Conservation (phyloP, 2,113 vertebrate genomes). For the Albula goreensis region DNA sequence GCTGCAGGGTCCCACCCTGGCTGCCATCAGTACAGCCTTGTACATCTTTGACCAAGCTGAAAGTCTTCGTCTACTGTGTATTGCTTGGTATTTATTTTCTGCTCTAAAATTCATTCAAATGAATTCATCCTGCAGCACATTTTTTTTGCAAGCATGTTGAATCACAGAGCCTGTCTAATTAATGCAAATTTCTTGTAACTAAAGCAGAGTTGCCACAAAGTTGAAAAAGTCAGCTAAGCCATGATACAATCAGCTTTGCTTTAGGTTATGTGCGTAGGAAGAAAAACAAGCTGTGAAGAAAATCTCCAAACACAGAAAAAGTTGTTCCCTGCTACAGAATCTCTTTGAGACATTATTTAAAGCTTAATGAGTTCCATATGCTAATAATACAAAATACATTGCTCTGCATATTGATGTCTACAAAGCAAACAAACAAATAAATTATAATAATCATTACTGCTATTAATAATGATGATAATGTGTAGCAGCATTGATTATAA, state of each 20-base stretch:
- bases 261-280: conserved; percentile 59
- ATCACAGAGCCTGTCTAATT: conserved; percentile 65
- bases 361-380: conserved; percentile 50
- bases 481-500: no score
- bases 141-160: conserved; percentile 46
- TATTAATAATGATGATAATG: not conserved
- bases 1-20: not conserved
- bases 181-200: conserved; percentile 69
- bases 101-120: conserved; percentile 49
- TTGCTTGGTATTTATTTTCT: conserved; percentile 57
- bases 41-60: conserved; percentile 4
- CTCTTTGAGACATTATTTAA: conserved; percentile 41
- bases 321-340: conserved; percentile 24
- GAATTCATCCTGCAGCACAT: conserved; percentile 59
- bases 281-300: conserved; percentile 52
- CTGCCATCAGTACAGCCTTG: not conserved
- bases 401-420: conserved; percentile 24
- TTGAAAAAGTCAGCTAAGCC: conserved; percentile 66
- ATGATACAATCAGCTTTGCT: conserved; percentile 60
- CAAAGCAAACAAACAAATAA: not conserved
- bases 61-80: conserved; percentile 33
- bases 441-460: not conserved
- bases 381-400: conserved; percentile 43
- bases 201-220: conserved; percentile 60
- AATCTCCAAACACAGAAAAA: conserved; percentile 41